Evolutionary conservation across 2,113 vertebrate genomes (phyloP).

Genomic region (Dipodomys stephensi): DNA sequence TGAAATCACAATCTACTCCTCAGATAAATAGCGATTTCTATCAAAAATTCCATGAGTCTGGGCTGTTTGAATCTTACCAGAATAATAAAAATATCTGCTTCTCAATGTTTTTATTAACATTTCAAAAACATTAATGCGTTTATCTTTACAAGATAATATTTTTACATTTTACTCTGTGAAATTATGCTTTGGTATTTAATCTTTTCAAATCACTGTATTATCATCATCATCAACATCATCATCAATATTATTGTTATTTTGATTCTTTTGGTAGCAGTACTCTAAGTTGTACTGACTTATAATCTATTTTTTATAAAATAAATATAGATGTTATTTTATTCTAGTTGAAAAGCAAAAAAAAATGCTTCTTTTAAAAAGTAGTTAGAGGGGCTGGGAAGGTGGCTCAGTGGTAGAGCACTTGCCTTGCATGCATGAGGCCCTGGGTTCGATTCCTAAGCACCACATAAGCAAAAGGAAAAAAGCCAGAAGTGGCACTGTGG

Average conservation of each 20-base stretch:
- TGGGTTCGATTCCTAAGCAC: too few relatives aligned
- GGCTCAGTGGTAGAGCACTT: too few relatives aligned
- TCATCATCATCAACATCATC: too few relatives aligned
- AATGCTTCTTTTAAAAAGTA: background rate
- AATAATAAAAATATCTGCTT: slow-evolving; percentile 14
- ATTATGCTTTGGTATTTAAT: slow-evolving; percentile 54
- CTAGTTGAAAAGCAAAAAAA: slow-evolving; percentile 5
- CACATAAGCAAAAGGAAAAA: too few relatives aligned
- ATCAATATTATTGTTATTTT: background rate
- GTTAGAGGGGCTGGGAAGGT: too few relatives aligned
- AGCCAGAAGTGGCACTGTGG: too few relatives aligned
- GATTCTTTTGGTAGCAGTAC: background rate
- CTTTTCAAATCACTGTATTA: slow-evolving; percentile 2
- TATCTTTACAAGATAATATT: background rate
- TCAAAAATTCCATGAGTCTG: background rate
- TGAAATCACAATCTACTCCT: background rate
- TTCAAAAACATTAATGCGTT: slow-evolving; percentile 38
- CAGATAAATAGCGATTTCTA: background rate
- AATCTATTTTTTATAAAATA: background rate
- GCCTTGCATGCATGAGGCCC: too few relatives aligned
- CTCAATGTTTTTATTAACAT: slow-evolving; percentile 32
- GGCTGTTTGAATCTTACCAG: background rate
- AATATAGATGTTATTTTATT: background rate
- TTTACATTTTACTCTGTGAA: slow-evolving; percentile 28
- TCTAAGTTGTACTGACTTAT: slow-evolving; percentile 12